phyloP scores from a whole-genome alignment of 2,888 invertebrate genomes.

The Antheraea assamensis region DNA sequence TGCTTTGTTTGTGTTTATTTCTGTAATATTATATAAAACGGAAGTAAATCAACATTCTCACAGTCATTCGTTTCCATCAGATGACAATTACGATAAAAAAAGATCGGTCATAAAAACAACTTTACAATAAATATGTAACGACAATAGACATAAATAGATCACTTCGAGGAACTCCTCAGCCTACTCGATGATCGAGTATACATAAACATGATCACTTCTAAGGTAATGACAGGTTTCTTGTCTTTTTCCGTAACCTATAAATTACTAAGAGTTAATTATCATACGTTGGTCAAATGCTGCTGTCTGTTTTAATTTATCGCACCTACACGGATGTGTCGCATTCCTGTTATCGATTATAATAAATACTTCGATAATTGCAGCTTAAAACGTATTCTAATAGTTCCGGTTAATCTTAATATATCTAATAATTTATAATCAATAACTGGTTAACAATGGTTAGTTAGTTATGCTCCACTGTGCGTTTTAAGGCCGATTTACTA shows the following conservation, averaged over 20 bases:
- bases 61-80: no score
- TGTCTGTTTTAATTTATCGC: conserved; percentile 15
- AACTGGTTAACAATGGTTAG: not conserved
- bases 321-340: conserved; percentile 10
- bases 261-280: conserved; percentile 15
- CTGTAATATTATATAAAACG: not conserved
- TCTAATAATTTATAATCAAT: not conserved
- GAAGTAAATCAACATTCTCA: no score
- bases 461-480: not conserved
- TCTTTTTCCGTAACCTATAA: conserved; percentile 26
- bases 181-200: conserved; percentile 6
- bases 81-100: no score
- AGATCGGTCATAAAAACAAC: not conserved
- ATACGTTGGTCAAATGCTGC: conserved; percentile 15
- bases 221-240: conserved; percentile 21
- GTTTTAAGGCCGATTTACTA: not conserved
- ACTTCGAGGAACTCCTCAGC: conserved; percentile 17
- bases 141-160: conserved; percentile 4
- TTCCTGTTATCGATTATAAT: conserved; percentile 5
- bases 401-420: not conserved
- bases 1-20: not conserved
- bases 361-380: not conserved
- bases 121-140: not conserved
- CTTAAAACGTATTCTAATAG: not conserved
- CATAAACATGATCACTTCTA: not conserved